phyloP scores from a whole-genome alignment of 37 sponge, comb jelly and placozoan species.

The Spongia lamella region DNA sequence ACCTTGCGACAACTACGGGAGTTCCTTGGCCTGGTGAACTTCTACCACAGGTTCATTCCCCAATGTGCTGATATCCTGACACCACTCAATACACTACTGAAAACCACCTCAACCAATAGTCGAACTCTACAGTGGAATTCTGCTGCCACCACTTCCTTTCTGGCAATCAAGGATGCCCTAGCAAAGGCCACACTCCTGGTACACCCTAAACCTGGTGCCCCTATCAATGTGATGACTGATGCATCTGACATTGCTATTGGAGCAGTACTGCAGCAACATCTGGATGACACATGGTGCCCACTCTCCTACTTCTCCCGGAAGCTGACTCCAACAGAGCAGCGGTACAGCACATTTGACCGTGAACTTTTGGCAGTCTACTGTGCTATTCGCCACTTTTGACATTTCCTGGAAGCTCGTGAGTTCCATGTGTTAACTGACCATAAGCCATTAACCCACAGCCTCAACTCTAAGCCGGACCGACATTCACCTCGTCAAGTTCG shows the following conservation, averaged over 20 bases:
- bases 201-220: no score
- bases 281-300: constrained; percentile 45
- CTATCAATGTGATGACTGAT: no score
- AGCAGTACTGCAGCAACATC: constrained; percentile 59
- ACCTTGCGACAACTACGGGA: constrained; percentile 25
- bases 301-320: constrained; percentile 57
- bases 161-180: no score
- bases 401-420: constrained; percentile 51
- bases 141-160: no score
- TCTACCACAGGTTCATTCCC: constrained; percentile 37
- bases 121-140: no score
- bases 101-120: no score
- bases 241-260: no score
- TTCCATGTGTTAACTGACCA: no score
- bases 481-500: constrained; percentile 58
- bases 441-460: constrained; percentile 53
- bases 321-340: constrained; percentile 48
- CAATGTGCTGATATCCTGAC: constrained; percentile 41
- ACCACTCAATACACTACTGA: no score
- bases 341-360: no score
- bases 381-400: constrained; percentile 53
- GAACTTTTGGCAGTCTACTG: constrained; percentile 57
- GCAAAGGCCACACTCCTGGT: no score
- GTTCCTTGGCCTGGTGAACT: constrained; percentile 46
- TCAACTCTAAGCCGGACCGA: constrained; percentile 21